Conservation (phyloP, 2,797 vertebrate species). For the Chaetophractus vellerosus region DNA sequence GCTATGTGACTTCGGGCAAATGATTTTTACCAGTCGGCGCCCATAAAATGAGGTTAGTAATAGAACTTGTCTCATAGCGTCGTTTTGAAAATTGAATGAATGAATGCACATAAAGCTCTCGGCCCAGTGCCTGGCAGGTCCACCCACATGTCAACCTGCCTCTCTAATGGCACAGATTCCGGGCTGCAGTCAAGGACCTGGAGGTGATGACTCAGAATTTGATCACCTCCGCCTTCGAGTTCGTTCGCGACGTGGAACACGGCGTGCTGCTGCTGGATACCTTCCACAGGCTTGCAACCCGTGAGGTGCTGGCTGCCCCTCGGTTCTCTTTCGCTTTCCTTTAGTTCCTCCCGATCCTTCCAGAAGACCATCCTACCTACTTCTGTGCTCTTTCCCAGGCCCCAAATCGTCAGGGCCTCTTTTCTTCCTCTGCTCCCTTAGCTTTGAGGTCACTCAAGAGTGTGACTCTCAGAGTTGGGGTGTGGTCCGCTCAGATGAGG, state of each 20-base stretch:
- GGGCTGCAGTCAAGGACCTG: slow-evolving; percentile 89
- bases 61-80: background rate
- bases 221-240: slow-evolving; percentile 92
- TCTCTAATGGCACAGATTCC: slow-evolving; percentile 89
- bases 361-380: background rate
- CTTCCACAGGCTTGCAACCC: slow-evolving; percentile 91
- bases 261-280: slow-evolving; percentile 92
- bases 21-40: background rate
- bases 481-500: background rate
- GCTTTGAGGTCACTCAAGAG: background rate
- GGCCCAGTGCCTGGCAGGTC: too few relatives aligned
- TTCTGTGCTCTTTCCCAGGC: slow-evolving; percentile 28
- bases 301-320: slow-evolving; percentile 89
- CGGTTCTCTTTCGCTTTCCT: background rate
- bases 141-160: background rate
- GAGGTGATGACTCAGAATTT: slow-evolving; percentile 93
- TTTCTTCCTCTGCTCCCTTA: background rate
- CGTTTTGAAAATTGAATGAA: background rate
- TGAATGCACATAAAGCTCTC: background rate
- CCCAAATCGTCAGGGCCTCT: background rate
- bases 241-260: slow-evolving; percentile 90
- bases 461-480: background rate
- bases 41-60: background rate
- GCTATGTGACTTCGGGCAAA: background rate
- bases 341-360: background rate